Evolutionary conservation across 2,888 invertebrate genomes (phyloP), one percentile per base, ranked within the genome.

Genomic region (Amblyjoppa fuscipennis): DNA sequence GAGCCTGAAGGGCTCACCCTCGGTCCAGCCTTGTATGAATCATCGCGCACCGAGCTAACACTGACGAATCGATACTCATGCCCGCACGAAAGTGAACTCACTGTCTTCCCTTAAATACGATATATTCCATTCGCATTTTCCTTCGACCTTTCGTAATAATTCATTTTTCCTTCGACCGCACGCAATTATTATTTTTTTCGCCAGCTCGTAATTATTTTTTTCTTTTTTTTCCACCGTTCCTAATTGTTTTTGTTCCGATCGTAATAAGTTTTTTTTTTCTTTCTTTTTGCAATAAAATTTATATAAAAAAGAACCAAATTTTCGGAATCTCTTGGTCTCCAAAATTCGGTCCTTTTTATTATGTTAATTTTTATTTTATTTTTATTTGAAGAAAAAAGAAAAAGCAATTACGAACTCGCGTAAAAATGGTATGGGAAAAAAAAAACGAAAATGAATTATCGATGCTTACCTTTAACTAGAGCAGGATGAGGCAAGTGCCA

Each of bases 401-500:
- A 20, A 20, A 20, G 20, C 20, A 20, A 20, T 20, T 20, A 20
- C 20, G 20, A 20, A 20, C 20, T 20, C 20, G 20, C 20, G 20
- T 20, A 20, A 20, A 6, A 31, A 34, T n/a, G 56, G 53, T 25
- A n/a, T 6, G 28, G 31, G 3, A 71, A 7, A 28, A 28, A 28
- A 28, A 13, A 45, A 70, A 20, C 20, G 20, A 20, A 51, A 31
- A 28, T 20, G 49, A 2, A 53, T 51, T n/a, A 31, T 70, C 31
- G 83, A 87, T 89, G 91, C 91, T 94, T 94, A 95, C 96, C 96
- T 96, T 97, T 97, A 68, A 96, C 94, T 87, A 97, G 94, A 3
- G 96, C 94, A 4, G 95, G 95, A 91, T 95, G 95, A n/a, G 92
- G 91, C 82, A 94, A 81, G 77, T 91, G 92, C 93, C 96, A 96